Evolutionary conservation across 2,797 vertebrate species (phyloP).

Genomic region (Lutjanus argentimaculatus): DNA sequence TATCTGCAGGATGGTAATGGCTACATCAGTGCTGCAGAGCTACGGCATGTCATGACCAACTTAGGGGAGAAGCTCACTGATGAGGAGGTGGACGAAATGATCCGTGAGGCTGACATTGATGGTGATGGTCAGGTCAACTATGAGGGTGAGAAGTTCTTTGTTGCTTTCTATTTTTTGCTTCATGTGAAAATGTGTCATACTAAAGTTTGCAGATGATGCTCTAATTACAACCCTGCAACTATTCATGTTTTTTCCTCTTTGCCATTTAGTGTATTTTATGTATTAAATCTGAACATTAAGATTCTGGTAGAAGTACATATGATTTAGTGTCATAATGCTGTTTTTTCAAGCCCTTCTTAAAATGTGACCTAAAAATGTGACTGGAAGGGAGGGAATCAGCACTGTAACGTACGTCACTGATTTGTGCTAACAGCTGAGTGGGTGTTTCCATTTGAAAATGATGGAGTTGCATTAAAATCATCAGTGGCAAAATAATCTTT

Average conservation of each 20-base stretch:
- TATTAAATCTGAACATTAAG: too few relatives aligned
- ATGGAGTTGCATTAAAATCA: too few relatives aligned
- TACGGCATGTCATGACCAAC: conserved; percentile 95
- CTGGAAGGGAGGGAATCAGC: too few relatives aligned
- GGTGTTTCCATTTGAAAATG: too few relatives aligned
- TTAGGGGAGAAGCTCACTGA: conserved; percentile 94
- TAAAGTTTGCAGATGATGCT: neutral
- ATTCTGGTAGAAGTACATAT: too few relatives aligned
- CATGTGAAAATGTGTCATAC: too few relatives aligned
- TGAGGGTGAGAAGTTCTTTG: conserved; percentile 84
- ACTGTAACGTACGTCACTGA: too few relatives aligned
- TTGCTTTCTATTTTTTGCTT: neutral
- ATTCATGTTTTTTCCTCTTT: neutral
- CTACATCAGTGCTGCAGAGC: conserved; percentile 92
- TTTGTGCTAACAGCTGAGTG: too few relatives aligned
- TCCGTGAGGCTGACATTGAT: conserved; percentile 93
- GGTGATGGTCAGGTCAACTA: conserved; percentile 95
- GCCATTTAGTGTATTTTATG: neutral
- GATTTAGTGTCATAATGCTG: too few relatives aligned
- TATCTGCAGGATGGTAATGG: conserved; percentile 90
- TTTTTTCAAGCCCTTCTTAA: too few relatives aligned
- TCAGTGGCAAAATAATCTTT: neutral
- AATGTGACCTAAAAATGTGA: too few relatives aligned
- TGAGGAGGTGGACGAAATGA: conserved; percentile 95
- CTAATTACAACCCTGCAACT: neutral